Percentiles rank a stretch among this genome's conserved stretches.
These are phyloP conservation scores for Acrobasis suavella DNA, from an alignment of 2,888 invertebrate species.

Conservation along the genomic window DNA sequence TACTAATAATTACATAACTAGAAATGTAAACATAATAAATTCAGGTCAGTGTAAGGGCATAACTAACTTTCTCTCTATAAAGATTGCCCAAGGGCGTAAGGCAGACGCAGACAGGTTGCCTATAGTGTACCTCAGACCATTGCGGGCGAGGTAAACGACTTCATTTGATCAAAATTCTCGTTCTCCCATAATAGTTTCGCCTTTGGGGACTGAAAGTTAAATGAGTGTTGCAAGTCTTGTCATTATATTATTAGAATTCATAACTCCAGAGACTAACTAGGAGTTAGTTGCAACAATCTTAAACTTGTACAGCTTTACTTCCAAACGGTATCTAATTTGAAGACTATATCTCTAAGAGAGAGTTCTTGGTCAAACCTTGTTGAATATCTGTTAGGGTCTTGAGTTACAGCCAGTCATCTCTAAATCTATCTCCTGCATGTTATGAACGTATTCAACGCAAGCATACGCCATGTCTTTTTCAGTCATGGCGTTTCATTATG, in stretches of 20 bases:
- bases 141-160: conserved; percentile 2
- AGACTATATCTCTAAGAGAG: no score
- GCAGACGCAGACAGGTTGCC: neutral
- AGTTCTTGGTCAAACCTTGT: no score
- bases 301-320: neutral
- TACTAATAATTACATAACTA: no score
- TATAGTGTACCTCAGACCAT: neutral
- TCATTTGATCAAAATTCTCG: conserved; percentile 10
- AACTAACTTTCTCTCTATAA: neutral
- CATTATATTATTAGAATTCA: neutral
- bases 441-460: no score
- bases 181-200: conserved; percentile 1
- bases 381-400: no score
- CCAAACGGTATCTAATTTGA: no score
- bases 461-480: no score
- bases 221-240: conserved; percentile 6
- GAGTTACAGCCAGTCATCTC: no score
- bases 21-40: no score
- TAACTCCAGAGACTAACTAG: neutral
- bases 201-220: conserved; percentile 5
- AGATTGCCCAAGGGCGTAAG: neutral
- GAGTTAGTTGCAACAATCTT: neutral
- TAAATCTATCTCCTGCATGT: no score
- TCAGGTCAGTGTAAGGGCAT: neutral
- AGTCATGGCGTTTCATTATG: no score